Base-by-base conservation (phyloP, 1,140 invertebrate species). In the Penaeus indicus region DNA sequence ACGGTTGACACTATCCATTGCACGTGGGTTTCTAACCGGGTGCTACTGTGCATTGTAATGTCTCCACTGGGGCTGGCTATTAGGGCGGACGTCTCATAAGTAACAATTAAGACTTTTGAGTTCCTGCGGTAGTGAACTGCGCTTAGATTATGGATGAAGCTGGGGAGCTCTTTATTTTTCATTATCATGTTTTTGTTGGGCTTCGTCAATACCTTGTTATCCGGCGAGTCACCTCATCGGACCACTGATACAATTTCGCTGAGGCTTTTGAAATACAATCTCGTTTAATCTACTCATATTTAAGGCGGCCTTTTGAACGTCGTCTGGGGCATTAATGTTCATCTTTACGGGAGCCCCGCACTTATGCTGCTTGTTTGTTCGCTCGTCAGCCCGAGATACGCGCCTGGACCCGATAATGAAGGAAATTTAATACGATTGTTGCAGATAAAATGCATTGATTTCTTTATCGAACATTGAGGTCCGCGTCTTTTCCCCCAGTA, bases 51-150 rank as follows among this genome's bases (percentile, higher is more conserved):
- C 67, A 67, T 69, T 84, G 81, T 84, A 67, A 69, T 64, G 81
- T 64, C 63, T 22, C 81, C 38, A 69, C 81, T 16, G 63, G 81
- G 25, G 22, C 13, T n/a, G 47, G 78, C 78, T 80, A 80, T 80
- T 80, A 80, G 78, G 78, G 47, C 78, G 25, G 47, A 80, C 61
- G 78, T 80, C 64, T 69, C 81, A 84, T 84, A 84, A 84, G 81
- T 84, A 84, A 84, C 81, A 84, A 84, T 84, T 84, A 84, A 69
- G 63, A 84, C 63, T 84, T 84, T 84, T 84, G 62, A 69, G 42
- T 47, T 69, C 63, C 22, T 18, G 63, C 81, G 62, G 81, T 84
- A 64, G 32, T 69, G 62, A 67, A 22, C 27, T 22, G 21, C 78
- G 62, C 54, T 22, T 25, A n/a, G 81, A 84, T 64, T 47, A 84